Evolutionary conservation across 2,888 invertebrate species (phyloP).

Genomic region (Ormyrus pomaceus): DNA sequence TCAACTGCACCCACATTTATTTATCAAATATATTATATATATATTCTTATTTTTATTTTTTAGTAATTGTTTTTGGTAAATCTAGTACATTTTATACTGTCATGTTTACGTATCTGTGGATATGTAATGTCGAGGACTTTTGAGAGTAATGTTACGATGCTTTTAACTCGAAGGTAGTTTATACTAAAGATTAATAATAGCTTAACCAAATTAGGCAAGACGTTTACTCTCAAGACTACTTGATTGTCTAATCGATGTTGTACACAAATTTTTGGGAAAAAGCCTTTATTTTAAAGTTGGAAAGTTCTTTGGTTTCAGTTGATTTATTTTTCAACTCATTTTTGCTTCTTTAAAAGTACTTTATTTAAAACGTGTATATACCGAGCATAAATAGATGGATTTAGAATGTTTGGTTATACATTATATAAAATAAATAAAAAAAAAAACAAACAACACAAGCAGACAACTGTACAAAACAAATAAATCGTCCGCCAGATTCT

Average conservation of each 20-base stretch:
- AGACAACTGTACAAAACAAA: constrained; percentile 18
- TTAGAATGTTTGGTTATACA: constrained; percentile 29
- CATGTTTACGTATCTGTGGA: constrained; percentile 44
- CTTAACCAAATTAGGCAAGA: neutral
- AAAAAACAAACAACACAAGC: constrained; percentile 10
- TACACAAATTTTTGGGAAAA: constrained; percentile 48
- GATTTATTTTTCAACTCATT: constrained; percentile 32
- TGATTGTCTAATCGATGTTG: constrained; percentile 56
- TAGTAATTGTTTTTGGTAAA: constrained; percentile 48
- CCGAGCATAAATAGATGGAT: constrained; percentile 18
- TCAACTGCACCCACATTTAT: constrained; percentile 24
- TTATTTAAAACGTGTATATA: constrained; percentile 29
- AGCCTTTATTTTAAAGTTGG: constrained; percentile 37
- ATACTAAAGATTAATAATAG: neutral
- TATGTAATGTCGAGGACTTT: constrained; percentile 38
- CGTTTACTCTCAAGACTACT: constrained; percentile 47
- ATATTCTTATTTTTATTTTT: constrained; percentile 21
- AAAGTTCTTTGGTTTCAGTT: constrained; percentile 47
- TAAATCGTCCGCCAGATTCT: constrained; percentile 32
- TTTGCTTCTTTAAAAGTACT: constrained; percentile 40
- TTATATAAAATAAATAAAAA: constrained; percentile 14
- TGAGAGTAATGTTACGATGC: constrained; percentile 41
- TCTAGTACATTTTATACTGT: constrained; percentile 41
- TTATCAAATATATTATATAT: constrained; percentile 6
- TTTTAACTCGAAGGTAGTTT: neutral